These are phyloP conservation scores for Cinclus cinclus DNA, from an alignment of 2,113 vertebrate species.

Conservation along the genomic window DNA sequence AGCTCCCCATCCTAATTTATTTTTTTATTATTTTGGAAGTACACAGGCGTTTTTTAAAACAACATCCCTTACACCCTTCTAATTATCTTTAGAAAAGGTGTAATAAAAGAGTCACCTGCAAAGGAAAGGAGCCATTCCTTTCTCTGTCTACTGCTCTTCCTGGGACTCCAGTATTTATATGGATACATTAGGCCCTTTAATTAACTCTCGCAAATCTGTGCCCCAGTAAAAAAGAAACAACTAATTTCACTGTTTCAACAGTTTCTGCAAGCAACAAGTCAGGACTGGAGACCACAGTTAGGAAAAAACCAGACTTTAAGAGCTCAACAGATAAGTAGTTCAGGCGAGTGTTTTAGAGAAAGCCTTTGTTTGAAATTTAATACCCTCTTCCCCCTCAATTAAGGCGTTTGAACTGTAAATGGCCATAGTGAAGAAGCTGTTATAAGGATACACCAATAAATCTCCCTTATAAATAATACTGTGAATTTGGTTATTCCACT, in stretches of 20 bases:
- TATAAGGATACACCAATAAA: background rate
- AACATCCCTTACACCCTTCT: too few species aligned
- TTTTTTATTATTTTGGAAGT: background rate
- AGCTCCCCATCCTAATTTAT: background rate
- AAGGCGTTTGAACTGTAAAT: conserved; percentile 21
- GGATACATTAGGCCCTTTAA: background rate
- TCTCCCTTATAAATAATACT: background rate
- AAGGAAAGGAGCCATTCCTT: background rate
- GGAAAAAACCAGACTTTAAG: background rate
- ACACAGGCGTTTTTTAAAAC: background rate
- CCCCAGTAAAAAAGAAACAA: background rate
- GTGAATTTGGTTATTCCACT: background rate
- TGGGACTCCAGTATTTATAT: background rate
- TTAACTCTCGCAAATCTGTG: background rate
- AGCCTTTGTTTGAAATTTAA: conserved; percentile 46
- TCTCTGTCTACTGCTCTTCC: background rate
- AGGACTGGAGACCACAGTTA: background rate
- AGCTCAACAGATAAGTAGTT: conserved; percentile 27
- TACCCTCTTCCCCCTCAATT: conserved; percentile 8
- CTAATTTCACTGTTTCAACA: background rate
- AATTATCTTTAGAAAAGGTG: background rate
- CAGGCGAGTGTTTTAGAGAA: background rate
- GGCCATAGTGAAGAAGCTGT: background rate
- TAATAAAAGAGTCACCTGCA: background rate
- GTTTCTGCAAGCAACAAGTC: background rate